phyloP scores from a whole-genome alignment of 2,113 vertebrate species.

The Isurus oxyrinchus region DNA sequence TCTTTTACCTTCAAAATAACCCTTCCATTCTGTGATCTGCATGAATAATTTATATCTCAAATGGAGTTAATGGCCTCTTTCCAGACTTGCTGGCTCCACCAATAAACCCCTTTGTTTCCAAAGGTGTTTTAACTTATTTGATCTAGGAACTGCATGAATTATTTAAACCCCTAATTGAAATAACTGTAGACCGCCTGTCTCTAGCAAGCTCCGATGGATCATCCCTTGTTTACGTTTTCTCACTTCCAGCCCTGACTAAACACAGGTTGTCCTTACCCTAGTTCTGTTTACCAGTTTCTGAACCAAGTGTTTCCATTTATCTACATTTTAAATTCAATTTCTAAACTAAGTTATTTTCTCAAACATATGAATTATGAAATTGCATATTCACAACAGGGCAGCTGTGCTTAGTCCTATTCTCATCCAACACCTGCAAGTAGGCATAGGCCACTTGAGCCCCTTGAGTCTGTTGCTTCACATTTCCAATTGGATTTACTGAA shows the following conservation, averaged over 20 bases:
- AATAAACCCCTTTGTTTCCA: too few species aligned
- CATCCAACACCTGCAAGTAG: background rate
- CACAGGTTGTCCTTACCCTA: background rate
- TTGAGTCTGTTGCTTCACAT: background rate
- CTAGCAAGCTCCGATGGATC: too few species aligned
- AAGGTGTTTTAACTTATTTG: too few species aligned
- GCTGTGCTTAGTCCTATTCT: background rate
- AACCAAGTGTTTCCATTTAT: background rate
- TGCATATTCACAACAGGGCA: background rate
- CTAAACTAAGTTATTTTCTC: background rate
- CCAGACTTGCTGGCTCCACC: too few species aligned
- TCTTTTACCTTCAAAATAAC: too few species aligned
- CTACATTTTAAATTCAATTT: background rate
- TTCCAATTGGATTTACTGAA: background rate
- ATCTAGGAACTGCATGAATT: too few species aligned
- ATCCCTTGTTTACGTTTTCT: too few species aligned
- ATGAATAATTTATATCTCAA: too few species aligned
- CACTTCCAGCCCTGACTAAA: background rate
- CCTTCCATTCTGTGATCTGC: too few species aligned
- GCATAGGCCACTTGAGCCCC: background rate
- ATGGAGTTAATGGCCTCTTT: too few species aligned
- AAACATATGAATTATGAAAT: background rate
- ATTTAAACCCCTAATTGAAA: too few species aligned
- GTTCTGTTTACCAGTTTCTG: background rate
- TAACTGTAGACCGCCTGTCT: too few species aligned